These are phyloP conservation scores for Rattus norvegicus DNA, from an alignment of 2,113 vertebrate species.

Conservation along the genomic window GRCr8 NC_086022.1:121256501-121257000, in stretches of 20 bases:
- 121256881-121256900: background rate
- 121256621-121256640: background rate
- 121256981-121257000: background rate
- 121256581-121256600: constrained; percentile 33
- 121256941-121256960: constrained; percentile 24
- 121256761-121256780: background rate
- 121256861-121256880: background rate
- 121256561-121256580: constrained; percentile 51
- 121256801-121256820: background rate
- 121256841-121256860: background rate
- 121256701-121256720: background rate
- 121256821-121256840: background rate
- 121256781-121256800: background rate
- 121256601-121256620: constrained; percentile 8
- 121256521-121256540: constrained; percentile 57
- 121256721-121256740: background rate
- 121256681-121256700: background rate
- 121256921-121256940: background rate
- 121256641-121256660: background rate
- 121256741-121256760: background rate
- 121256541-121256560: constrained; percentile 14
- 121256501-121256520: constrained; percentile 65
- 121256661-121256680: background rate
- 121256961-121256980: background rate
- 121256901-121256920: background rate